Evolutionary conservation across 2,797 vertebrate genomes (phyloP).

Genomic region (Clarias pachynema): DNA sequence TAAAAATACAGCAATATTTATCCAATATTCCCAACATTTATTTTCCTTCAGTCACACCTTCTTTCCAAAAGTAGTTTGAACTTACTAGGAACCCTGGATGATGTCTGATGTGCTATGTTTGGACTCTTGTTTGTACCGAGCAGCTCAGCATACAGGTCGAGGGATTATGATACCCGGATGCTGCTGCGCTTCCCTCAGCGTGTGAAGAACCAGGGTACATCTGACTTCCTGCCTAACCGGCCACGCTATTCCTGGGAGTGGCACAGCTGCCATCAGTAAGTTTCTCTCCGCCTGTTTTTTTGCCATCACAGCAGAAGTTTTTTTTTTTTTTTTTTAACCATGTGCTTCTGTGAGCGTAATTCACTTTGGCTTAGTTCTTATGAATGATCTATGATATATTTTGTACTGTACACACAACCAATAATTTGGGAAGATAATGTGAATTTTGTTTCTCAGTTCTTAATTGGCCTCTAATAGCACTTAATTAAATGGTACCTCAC

Average conservation of each 20-base stretch:
- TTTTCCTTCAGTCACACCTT: conserved; percentile 7
- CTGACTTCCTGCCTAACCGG: conserved; percentile 93
- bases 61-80: conserved; percentile 18
- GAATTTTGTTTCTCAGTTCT: not conserved
- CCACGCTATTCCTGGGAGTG: conserved; percentile 98
- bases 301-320: not conserved
- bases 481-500: not conserved
- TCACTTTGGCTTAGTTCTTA: not conserved
- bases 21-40: not conserved
- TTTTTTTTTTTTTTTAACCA: too few species aligned
- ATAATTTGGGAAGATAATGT: not conserved
- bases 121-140: conserved; percentile 39
- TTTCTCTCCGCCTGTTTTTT: conserved; percentile 52
- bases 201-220: conserved; percentile 97
- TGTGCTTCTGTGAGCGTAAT: not conserved
- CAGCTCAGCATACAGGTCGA: conserved; percentile 86
- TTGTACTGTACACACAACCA: not conserved
- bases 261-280: conserved; percentile 99
- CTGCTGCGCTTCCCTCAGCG: conserved; percentile 94
- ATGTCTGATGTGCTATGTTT: conserved; percentile 38
- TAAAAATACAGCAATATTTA: conserved; percentile 20
- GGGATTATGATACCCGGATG: conserved; percentile 94
- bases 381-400: not conserved
- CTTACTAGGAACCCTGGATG: not conserved
- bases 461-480: not conserved